These are phyloP conservation scores for Gryllus longicercus DNA, from an alignment of 2,888 invertebrate genomes.

Conservation along the genomic window DNA sequence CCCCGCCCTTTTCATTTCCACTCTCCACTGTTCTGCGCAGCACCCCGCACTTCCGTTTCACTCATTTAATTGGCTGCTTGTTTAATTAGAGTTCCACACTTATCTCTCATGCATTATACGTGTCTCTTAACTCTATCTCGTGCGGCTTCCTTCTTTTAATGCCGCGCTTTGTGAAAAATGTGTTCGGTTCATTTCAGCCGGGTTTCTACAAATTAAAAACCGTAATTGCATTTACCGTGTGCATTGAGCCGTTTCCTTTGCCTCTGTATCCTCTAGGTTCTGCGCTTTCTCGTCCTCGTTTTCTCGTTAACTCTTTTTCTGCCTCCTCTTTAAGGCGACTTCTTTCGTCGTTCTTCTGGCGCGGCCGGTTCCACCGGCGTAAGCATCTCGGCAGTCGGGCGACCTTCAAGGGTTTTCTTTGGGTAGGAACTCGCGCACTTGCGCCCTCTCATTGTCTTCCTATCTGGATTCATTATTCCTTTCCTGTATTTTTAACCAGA, in stretches of 20 bases:
- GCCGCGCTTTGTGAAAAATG: constrained; percentile 17
- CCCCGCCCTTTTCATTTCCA: background rate
- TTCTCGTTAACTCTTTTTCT: background rate
- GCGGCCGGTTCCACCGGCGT: no score
- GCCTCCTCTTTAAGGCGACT: no score
- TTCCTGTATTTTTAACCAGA: no score
- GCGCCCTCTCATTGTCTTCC: no score
- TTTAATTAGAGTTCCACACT: constrained; percentile 17
- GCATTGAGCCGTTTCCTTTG: constrained; percentile 17
- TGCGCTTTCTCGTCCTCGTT: background rate
- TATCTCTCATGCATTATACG: constrained; percentile 2
- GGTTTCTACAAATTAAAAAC: constrained; percentile 17
- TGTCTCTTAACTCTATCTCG: background rate
- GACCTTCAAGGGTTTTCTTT: no score
- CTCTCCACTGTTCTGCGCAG: background rate
- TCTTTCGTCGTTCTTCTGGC: no score
- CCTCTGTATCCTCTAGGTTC: background rate
- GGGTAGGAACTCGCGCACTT: no score
- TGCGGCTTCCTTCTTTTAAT: background rate
- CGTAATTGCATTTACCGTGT: constrained; percentile 17
- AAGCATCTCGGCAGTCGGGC: no score
- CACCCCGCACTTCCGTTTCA: constrained; percentile 6
- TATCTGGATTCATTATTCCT: no score
- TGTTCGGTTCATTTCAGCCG: background rate
- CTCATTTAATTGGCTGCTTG: constrained; percentile 17